Evolutionary conservation across 2,113 vertebrate genomes (phyloP).

Genomic region (Neoarius graeffei): DNA sequence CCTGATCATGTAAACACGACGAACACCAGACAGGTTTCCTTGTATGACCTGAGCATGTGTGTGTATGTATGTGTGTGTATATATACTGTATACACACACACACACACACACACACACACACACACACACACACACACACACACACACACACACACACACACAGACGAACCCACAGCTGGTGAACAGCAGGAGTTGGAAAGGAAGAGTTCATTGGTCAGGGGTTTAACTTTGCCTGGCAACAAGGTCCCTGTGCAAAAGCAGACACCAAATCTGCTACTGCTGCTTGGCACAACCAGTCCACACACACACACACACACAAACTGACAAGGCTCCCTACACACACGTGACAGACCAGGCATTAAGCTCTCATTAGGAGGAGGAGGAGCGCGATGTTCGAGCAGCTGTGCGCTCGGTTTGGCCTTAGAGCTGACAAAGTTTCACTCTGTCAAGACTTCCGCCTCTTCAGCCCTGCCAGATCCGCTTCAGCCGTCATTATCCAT

Average conservation of each 20-base stretch:
- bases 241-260: conserved; percentile 72
- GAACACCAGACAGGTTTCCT: background rate
- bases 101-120: conserved; percentile 1
- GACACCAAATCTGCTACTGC: conserved; percentile 67
- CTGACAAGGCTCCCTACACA: background rate
- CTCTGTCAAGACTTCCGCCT: conserved; percentile 32
- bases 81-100: conserved; percentile 53
- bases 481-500: background rate
- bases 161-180: conserved; percentile 69
- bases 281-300: conserved; percentile 29
- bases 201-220: conserved; percentile 71
- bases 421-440: conserved; percentile 25
- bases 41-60: conserved; percentile 37
- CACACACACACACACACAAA: conserved; percentile 32
- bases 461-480: background rate
- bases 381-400: conserved; percentile 37
- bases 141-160: conserved; percentile 34
- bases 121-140: conserved; percentile 59
- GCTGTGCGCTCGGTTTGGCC: conserved; percentile 34
- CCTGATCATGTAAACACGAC: background rate
- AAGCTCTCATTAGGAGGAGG: conserved; percentile 42
- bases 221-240: conserved; percentile 79
- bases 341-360: conserved; percentile 41
- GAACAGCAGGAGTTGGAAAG: conserved; percentile 69
- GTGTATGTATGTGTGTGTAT: background rate